Evolutionary conservation across 2,113 vertebrate species (phyloP).

Genomic region (Casuarius casuarius): DNA sequence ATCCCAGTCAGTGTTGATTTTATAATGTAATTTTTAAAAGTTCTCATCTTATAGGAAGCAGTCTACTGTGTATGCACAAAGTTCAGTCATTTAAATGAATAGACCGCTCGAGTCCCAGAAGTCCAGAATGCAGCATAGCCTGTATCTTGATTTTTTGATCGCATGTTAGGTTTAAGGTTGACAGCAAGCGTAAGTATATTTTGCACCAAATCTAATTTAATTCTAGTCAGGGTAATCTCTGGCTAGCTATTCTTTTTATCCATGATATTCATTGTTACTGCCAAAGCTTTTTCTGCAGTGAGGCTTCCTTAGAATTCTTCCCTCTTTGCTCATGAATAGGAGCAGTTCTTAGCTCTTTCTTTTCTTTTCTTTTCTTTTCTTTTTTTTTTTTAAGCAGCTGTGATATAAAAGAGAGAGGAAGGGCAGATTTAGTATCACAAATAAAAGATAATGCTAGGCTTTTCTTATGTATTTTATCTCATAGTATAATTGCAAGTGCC

Average conservation of each 20-base stretch:
- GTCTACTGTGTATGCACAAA: not conserved
- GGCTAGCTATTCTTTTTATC: not conserved
- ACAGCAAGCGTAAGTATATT: not conserved
- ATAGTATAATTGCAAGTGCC: not conserved
- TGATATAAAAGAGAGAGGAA: not conserved
- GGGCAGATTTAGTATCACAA: not conserved
- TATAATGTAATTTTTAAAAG: not conserved
- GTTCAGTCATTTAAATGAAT: not conserved
- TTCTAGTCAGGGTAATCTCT: not conserved
- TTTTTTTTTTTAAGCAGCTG: not conserved
- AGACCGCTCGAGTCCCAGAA: not conserved
- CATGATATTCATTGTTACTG: not conserved
- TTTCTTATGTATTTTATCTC: not conserved
- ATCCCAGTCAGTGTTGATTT: not conserved
- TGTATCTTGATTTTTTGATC: not conserved
- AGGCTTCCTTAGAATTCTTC: not conserved
- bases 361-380: accelerated
- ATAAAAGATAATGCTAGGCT: not conserved
- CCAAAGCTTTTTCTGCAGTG: not conserved
- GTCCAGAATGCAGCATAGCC: not conserved
- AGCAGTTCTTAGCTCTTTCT: accelerated
- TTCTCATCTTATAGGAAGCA: not conserved
- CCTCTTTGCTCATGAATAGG: not conserved
- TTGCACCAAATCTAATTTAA: not conserved
- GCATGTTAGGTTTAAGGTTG: not conserved